Conservation (phyloP, 2,113 vertebrate species). For the Neotoma lepida region DNA sequence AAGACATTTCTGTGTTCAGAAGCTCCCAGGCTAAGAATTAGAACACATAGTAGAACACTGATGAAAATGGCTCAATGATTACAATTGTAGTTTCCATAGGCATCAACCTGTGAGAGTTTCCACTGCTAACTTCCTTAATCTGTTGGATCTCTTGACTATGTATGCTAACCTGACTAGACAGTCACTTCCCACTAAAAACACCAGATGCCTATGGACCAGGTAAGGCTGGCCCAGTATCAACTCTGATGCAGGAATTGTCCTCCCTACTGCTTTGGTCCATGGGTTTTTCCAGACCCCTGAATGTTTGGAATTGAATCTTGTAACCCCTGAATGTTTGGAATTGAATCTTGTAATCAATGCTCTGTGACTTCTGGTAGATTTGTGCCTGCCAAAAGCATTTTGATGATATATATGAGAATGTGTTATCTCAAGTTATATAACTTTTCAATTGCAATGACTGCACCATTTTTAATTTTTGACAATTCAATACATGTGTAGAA, state of each 20-base stretch:
- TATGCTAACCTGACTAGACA: neutral
- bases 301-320: neutral
- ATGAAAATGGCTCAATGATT: neutral
- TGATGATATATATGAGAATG: neutral
- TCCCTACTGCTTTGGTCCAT: neutral
- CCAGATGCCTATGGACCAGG: neutral
- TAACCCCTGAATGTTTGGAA: neutral
- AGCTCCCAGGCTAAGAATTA: neutral
- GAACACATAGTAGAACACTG: neutral
- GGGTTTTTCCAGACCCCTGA: neutral
- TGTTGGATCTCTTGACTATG: neutral
- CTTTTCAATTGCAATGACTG: neutral
- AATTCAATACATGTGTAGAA: neutral
- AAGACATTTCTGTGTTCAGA: neutral
- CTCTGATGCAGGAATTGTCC: rapidly evolving
- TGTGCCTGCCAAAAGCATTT: neutral
- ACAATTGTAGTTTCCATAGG: neutral
- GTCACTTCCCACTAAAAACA: neutral
- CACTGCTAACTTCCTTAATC: neutral
- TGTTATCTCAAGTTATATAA: neutral
- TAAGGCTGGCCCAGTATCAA: neutral
- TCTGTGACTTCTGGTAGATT: neutral
- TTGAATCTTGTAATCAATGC: neutral
- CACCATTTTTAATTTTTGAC: neutral
- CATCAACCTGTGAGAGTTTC: neutral